phyloP scores from a whole-genome alignment of 2,113 vertebrate genomes.

The Desmodus rotundus region DNA sequence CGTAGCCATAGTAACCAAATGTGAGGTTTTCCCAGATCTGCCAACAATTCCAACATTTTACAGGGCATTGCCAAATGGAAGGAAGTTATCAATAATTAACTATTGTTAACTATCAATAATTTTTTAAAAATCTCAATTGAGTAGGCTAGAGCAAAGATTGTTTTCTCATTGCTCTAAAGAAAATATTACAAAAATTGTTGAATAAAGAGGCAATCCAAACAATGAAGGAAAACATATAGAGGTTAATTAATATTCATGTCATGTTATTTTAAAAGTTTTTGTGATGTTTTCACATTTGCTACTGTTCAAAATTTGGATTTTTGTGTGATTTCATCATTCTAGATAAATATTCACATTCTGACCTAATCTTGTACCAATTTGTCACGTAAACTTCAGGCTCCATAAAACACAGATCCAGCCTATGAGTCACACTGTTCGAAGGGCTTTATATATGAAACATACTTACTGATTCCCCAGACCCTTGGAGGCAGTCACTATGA shows the following conservation, averaged over 20 bases:
- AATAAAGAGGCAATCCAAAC: not conserved
- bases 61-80: not conserved
- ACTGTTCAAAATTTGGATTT: not conserved
- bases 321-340: not conserved
- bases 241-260: not conserved
- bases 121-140: not conserved
- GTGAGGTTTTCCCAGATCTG: not conserved
- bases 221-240: not conserved
- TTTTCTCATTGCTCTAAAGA: not conserved
- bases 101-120: not conserved
- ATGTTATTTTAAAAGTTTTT: not conserved
- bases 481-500: not conserved
- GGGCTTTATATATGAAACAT: not conserved
- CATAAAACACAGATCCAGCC: not conserved
- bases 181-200: not conserved
- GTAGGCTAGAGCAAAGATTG: not conserved
- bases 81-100: not conserved
- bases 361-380: not conserved
- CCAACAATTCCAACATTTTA: not conserved
- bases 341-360: not conserved
- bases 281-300: not conserved
- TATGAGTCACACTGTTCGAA: not conserved
- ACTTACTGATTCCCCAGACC: not conserved
- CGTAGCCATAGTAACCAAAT: not conserved
- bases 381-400: not conserved